Evolutionary conservation across 2,797 vertebrate species (phyloP), one percentile per base, ranked within the genome.

Genomic region (Eospalax fontanierii): DNA sequence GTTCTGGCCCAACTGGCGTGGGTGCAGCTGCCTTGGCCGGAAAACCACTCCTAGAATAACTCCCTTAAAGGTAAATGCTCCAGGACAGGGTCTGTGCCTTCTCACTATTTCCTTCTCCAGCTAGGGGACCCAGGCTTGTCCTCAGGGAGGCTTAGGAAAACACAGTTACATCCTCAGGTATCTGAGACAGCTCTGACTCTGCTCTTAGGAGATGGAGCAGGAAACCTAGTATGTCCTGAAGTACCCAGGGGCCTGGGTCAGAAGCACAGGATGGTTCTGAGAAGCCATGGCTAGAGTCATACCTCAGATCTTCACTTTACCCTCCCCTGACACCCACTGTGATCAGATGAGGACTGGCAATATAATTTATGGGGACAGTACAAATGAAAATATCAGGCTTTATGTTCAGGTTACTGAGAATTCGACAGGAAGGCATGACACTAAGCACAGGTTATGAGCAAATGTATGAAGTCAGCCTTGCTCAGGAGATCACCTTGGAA

Each of bases 41-140:
- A 95, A 97, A 95, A 88, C 46, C 65, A 6, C 73, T 93, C 76
- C 94, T 57, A 71, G 76, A 95, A 93, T 96, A 93, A 89, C 89
- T 46, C 26, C 0, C 68, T 78, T 74, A n/a, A 73, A 87, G 83
- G 91, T 65, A 59, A 87, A 96, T 21, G 26, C 66, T 43, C 91
- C 68, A 40, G 66, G 63, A 40, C 83, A 63, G 35, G 46, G 80
- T 92, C 74, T 79, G 83, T 70, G 46, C 9, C 63, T 88, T 30
- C 22, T 4, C 24, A n/a, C 21, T 35, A 8, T 83, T n/a, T 59
- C 70, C 57, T 40, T 2, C 22, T 66, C 35, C 14, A 50, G 84
- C 63, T 76, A 46, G 57, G 50, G 57, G 70, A 33, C 28, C 35
- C 40, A 4, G 16, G 19, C 80, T 83, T 89, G 71, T 74, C 87